A percentile compares a stretch with the other conserved stretches of the same genome.
Conservation (phyloP, 2,797 vertebrate genomes). For the Poecilia velifera region DNA sequence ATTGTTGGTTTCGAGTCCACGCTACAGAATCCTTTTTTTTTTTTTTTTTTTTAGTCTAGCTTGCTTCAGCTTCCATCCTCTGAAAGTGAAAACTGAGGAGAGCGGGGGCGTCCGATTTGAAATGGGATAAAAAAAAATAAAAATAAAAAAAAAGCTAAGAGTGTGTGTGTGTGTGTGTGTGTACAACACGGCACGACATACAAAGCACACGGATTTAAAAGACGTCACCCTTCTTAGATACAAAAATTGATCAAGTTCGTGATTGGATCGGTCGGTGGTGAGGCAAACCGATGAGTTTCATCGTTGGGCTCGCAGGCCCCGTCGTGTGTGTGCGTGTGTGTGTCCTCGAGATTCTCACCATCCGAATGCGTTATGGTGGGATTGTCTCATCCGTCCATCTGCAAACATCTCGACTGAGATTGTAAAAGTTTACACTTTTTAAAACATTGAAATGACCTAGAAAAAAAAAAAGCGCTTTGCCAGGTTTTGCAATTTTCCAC, state of each 20-base stretch:
- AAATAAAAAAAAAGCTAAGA: slow-evolving; percentile 47
- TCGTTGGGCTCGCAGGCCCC: slow-evolving; percentile 16
- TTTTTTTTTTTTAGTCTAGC: slow-evolving; percentile 79
- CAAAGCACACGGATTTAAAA: slow-evolving; percentile 68
- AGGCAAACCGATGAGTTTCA: slow-evolving; percentile 15
- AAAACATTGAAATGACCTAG: slow-evolving; percentile 56
- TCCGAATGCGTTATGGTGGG: slow-evolving; percentile 1
- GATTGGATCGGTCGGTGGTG: slow-evolving; percentile 58
- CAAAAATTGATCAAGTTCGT: slow-evolving; percentile 13
- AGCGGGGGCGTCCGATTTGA: slow-evolving; percentile 45
- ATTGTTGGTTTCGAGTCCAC: too few species aligned
- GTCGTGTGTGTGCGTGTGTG: neutral
- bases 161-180: slow-evolving; percentile 50
- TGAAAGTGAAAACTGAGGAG: slow-evolving; percentile 44
- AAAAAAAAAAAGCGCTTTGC: slow-evolving; percentile 44
- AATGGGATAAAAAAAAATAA: slow-evolving; percentile 17
- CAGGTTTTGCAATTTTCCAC: slow-evolving; percentile 25
- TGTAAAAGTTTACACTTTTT: slow-evolving; percentile 53
- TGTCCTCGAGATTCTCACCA: slow-evolving; percentile 36
- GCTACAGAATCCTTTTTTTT: too few species aligned
- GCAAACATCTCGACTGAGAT: slow-evolving; percentile 41
- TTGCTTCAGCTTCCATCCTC: slow-evolving; percentile 62
- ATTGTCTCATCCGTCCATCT: slow-evolving; percentile 32
- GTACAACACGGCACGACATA: slow-evolving; percentile 75
- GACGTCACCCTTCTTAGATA: slow-evolving; percentile 29